Base-by-base conservation (phyloP, 2,888 invertebrate species). In the Arrhopalites spinosus region DNA sequence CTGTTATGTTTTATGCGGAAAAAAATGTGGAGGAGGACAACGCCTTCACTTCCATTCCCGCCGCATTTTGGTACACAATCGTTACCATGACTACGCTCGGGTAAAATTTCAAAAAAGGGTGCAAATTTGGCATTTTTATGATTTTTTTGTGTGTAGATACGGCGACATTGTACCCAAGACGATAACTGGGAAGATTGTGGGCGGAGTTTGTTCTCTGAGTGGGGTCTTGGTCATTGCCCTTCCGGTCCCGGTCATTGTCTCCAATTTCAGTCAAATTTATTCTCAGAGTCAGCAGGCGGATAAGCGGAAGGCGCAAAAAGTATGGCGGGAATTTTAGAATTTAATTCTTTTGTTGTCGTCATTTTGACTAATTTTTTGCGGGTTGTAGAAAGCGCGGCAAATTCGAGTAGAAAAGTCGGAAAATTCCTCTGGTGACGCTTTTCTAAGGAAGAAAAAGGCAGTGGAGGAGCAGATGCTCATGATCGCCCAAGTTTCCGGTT, bases 1-100 rank as follows among this genome's bases (percentile, higher is more conserved):
- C 99, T 53, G 97, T 99, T 84, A 99, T 99, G 98, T 99, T 96
- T 89, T 99, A 99, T 89, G 97, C 98, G 70, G 99, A 99, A 89
- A 99, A 99, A 88, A 98, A 98, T 86, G 98, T 96, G 82, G 92
- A 1, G 5, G 92, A 92, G 84, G 92, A 93, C 84, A 98, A 98
- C 73, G 94, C 94, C 87, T 99, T 99, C 89, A 98, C 96, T 79
- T 98, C 97, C 86, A 99, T 99, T 88, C 99, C 99, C 77, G 96
- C 98, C 73, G 98, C 99, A 83, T 99, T 99, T 88, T 99, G 99
- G 99, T 99, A 99, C 89, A 99, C 99, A 85, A 99, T 99, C 85
- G 99, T 99, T 85, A 99, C 99, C 83, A 99, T 99, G 97, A 98
- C 98, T 78, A 98, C 98, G 68, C 88, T 98, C 82, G 98, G 98